These are phyloP conservation scores for Mesoclemmys tuberculata DNA, from an alignment of 2,113 vertebrate genomes.

Conservation along the genomic window DNA sequence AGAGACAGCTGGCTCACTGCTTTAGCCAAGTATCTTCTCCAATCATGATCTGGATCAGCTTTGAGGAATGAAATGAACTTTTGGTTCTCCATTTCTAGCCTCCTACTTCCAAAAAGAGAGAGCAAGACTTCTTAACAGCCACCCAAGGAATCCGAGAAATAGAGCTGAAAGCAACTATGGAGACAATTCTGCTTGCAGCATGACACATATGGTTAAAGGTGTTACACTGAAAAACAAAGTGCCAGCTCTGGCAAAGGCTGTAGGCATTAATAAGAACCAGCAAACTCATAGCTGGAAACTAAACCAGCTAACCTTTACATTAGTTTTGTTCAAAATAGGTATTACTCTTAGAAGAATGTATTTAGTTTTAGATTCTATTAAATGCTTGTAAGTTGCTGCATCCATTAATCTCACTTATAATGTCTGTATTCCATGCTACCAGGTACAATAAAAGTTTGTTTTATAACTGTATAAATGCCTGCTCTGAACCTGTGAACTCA, in stretches of 20 bases:
- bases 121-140: not conserved
- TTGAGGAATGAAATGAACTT: not conserved
- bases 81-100: not conserved
- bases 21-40: not conserved
- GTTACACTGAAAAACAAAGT: not conserved
- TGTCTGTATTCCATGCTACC: not conserved
- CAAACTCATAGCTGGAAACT: not conserved
- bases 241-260: not conserved
- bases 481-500: not conserved
- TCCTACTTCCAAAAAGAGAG: not conserved
- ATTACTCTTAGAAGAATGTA: not conserved
- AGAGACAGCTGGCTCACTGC: not conserved
- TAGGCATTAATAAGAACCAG: not conserved
- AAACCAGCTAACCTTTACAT: not conserved
- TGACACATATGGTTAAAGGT: not conserved
- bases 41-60: conserved; percentile 28
- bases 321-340: not conserved
- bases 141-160: conserved; percentile 20
- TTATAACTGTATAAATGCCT: not conserved
- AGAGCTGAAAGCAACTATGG: not conserved
- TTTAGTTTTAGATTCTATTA: not conserved
- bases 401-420: not conserved
- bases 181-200: not conserved
- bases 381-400: not conserved
- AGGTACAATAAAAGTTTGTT: not conserved